Base-by-base conservation (phyloP, 2,888 invertebrate species). In the Branchinecta sandiegonensis region DNA sequence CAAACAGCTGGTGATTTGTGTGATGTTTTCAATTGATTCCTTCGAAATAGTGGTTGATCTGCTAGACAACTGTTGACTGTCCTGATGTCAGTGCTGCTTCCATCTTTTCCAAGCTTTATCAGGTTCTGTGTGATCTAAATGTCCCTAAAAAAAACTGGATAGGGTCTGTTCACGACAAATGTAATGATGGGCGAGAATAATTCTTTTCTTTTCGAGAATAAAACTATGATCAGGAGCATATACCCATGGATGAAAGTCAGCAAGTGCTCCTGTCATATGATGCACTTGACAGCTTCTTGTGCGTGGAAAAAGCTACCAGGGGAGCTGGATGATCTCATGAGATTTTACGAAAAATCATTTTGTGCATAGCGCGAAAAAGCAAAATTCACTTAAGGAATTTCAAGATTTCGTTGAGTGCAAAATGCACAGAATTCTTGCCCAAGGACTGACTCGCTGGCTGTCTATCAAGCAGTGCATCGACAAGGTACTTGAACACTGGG, bases 91-190 rank as follows among this genome's bases (percentile, higher is more conserved):
- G 46, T 14, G 66, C 66, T 37, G 13, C 37, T 5, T 37, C 46
- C 13, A 66, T 66, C 66, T 66, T 66, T 47, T n/a, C 17, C 11
- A 37, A 66, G 8, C 66, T 66, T 46, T 8, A 66, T n/a, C 37
- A 14, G n/a, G 66, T 46, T 4, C 46, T 46, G 13, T 46, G n/a
- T 7, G 46, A 37, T n/a, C 1, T 47, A 4, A 47, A 47, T 10
- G 11, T 46, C 14, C 47, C 66, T 46, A 1, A 1, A 7, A 5
- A 46, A 12, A 66, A 66, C 47, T 66, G 66, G 66, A 66, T 8
- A 5, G 47, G 47, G 1, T 65, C n/a, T 65, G 65, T n/a, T 12
- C 12, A 66, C 66, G 11, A 66, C 66, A 10, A 65, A 65, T 37
- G 11, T n/a, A 11, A 10, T 65, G 65, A 65, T 65, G 65, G 65